A percentile compares a stretch with the other conserved stretches of the same genome.
Conservation (phyloP, 2,888 invertebrate species). For the Acanthosepion lycidas region DNA sequence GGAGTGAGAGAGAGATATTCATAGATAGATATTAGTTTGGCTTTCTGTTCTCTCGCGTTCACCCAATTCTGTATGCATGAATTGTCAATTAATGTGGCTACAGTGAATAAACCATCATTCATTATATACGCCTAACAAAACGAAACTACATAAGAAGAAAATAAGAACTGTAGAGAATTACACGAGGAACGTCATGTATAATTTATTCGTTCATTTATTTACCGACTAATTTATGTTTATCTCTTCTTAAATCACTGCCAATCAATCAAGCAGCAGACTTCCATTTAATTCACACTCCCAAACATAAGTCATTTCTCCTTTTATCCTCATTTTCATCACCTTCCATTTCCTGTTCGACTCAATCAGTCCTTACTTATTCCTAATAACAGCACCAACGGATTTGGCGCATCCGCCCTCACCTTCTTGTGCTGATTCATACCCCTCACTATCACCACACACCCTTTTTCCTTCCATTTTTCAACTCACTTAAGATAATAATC, state of each 20-base stretch:
- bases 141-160: too few species aligned
- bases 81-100: background rate
- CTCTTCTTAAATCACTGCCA: background rate
- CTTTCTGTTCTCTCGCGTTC: too few species aligned
- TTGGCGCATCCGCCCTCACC: background rate
- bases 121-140: background rate
- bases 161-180: background rate
- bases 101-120: background rate
- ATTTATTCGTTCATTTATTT: background rate
- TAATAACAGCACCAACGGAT: background rate
- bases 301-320: background rate
- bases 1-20: background rate
- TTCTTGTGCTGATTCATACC: background rate
- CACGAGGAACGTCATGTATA: background rate
- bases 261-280: background rate
- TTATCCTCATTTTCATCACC: conserved; percentile 35
- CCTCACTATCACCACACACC: background rate
- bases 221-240: background rate
- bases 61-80: background rate
- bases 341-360: background rate
- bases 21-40: too few species aligned
- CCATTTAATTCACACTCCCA: background rate
- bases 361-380: background rate
- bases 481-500: background rate
- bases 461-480: conserved; percentile 3